Conservation (phyloP, 2,797 vertebrate species). For the Ctenosaura bakeri region DNA sequence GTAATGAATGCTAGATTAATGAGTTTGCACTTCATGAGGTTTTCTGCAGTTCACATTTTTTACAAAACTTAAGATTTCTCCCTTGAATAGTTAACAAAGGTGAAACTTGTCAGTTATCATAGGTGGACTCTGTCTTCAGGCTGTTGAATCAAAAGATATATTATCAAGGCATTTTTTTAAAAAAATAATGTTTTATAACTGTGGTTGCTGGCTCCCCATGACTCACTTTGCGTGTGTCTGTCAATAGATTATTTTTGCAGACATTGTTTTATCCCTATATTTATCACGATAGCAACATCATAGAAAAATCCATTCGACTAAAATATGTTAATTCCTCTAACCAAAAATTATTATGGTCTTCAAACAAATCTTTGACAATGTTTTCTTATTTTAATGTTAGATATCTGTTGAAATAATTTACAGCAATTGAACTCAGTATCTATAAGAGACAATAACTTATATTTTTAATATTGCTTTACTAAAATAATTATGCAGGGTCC, state of each 20-base stretch:
- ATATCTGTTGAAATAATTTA: background rate
- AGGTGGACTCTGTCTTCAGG: background rate
- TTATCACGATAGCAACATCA: constrained; percentile 42
- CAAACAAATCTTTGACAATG: background rate
- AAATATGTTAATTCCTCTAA: no score
- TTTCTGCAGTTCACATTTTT: constrained; percentile 23
- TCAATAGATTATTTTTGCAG: constrained; percentile 64
- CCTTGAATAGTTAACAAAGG: constrained; percentile 26
- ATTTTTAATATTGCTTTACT: background rate
- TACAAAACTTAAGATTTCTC: constrained; percentile 19
- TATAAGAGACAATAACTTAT: background rate
- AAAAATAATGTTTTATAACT: constrained; percentile 45
- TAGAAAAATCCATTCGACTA: constrained; percentile 29
- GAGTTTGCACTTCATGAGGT: constrained; percentile 21
- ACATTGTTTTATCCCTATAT: constrained; percentile 7
- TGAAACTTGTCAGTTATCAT: constrained; percentile 17
- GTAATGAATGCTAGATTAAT: background rate
- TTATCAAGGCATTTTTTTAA: constrained; percentile 6
- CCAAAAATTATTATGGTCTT: background rate
- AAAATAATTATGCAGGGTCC: background rate
- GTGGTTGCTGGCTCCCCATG: constrained; percentile 40
- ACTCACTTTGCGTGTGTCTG: constrained; percentile 41
- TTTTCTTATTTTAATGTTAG: background rate
- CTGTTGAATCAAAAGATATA: constrained; percentile 14
- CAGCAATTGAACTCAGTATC: background rate